Conservation (phyloP, 2,113 vertebrate genomes). For the Xerus inauris region DNA sequence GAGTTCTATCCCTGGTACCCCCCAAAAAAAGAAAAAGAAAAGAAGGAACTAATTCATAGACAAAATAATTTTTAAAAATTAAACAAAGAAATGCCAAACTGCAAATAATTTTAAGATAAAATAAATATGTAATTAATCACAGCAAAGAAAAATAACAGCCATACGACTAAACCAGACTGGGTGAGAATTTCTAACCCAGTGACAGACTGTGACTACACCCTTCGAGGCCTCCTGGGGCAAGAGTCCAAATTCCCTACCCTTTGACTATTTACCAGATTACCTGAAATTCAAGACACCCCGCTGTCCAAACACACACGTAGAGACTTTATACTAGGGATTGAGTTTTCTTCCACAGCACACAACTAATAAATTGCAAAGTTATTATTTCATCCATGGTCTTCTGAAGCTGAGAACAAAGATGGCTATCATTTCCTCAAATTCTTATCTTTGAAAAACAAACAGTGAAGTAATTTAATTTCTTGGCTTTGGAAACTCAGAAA, state of each 20-base stretch:
- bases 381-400: neutral
- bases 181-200: neutral
- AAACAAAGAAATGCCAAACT: slow-evolving; percentile 10
- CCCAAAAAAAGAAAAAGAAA: neutral
- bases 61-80: slow-evolving; percentile 12
- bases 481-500: slow-evolving; percentile 20
- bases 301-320: neutral
- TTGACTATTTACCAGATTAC: slow-evolving; percentile 58
- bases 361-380: neutral
- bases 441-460: neutral
- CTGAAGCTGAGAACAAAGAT: neutral
- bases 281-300: slow-evolving; percentile 8
- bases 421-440: neutral
- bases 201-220: neutral
- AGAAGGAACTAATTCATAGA: neutral
- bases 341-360: neutral
- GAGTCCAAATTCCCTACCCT: slow-evolving; percentile 18
- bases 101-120: slow-evolving; percentile 34
- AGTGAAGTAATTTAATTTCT: neutral
- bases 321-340: neutral
- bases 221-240: neutral
- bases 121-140: neutral
- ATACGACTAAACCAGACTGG: neutral
- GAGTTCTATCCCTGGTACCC: too few relatives aligned
- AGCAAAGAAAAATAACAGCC: neutral